Conservation (phyloP, 2,113 vertebrate genomes). For the Prolemur simus region DNA sequence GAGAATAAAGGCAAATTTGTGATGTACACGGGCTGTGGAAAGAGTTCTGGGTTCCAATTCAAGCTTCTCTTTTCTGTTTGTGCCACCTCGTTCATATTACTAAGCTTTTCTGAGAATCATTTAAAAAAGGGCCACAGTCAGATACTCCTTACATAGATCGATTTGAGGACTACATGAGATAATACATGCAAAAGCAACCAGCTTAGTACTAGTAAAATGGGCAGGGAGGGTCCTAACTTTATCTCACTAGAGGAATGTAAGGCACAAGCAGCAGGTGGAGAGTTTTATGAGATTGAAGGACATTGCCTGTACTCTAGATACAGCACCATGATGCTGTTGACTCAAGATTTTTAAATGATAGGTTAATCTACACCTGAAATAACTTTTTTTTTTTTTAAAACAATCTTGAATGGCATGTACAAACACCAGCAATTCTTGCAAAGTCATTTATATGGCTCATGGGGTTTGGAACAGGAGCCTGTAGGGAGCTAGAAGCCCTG, state of each 20-base stretch:
- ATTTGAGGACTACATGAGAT: neutral
- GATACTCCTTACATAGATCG: neutral
- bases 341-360: neutral
- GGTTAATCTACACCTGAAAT: neutral
- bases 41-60: neutral
- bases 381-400: neutral
- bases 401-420: constrained; percentile 13
- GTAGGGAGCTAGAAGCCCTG: neutral
- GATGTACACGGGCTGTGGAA: neutral
- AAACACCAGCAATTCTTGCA: neutral
- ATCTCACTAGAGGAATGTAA: neutral
- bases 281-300: neutral
- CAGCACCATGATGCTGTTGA: neutral
- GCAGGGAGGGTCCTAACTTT: neutral
- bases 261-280: neutral
- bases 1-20: neutral
- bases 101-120: neutral
- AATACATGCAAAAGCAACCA: neutral
- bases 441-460: neutral
- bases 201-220: neutral
- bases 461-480: neutral
- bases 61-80: neutral
- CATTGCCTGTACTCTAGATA: neutral
- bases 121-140: neutral
- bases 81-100: neutral